phyloP scores from a whole-genome alignment of 2,797 vertebrate species.

The Iguana delicatissima region DNA sequence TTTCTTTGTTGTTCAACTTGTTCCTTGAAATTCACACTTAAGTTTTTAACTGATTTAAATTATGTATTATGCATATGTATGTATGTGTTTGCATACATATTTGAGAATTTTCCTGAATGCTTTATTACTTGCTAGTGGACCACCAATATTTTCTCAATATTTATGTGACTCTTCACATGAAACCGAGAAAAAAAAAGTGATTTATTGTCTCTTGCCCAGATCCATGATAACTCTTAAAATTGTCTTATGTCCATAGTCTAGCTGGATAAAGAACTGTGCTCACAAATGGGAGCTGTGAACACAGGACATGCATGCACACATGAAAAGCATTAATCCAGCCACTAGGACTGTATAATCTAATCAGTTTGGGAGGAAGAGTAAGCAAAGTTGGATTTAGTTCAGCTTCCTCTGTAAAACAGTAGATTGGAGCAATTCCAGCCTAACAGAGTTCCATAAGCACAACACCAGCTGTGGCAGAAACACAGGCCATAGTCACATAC shows the following conservation, averaged over 20 bases:
- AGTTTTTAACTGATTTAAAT: background rate
- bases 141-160: background rate
- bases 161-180: background rate
- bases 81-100: background rate
- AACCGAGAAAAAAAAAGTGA: background rate
- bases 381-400: background rate
- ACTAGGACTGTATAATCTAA: background rate
- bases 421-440: background rate
- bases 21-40: background rate
- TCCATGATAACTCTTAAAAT: background rate
- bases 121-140: background rate
- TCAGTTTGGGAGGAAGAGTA: background rate
- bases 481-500: background rate
- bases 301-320: background rate
- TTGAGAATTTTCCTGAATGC: background rate
- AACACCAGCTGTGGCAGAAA: background rate
- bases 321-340: background rate
- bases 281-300: background rate
- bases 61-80: background rate
- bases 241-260: too few relatives aligned
- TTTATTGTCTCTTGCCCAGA: background rate
- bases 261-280: background rate
- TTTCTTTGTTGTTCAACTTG: background rate
- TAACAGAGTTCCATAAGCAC: background rate
- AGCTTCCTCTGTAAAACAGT: background rate